Percentiles rank a stretch among this genome's conserved stretches.
phyloP scores from a whole-genome alignment of 1,140 invertebrate genomes.

The Platyura marginata region DNA sequence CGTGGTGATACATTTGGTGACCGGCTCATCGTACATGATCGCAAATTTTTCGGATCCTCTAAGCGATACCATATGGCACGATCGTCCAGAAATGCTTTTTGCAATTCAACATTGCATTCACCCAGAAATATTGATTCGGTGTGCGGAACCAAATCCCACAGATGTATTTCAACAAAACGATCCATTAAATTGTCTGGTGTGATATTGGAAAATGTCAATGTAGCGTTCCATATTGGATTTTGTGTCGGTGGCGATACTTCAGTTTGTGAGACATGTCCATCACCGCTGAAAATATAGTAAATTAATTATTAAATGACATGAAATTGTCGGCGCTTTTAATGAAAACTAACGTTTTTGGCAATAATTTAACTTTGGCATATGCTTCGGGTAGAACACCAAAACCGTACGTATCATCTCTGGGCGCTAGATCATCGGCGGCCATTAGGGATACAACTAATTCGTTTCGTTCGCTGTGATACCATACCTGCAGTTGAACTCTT shows the following conservation, averaged over 20 bases:
- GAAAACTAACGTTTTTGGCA: conserved; percentile 58
- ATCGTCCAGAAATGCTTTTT: conserved; percentile 68
- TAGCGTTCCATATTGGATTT: conserved; percentile 79
- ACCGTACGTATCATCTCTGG: conserved; percentile 51
- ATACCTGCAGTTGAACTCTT: conserved; percentile 66
- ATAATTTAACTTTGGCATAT: conserved; percentile 57
- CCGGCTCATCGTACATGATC: too few species aligned
- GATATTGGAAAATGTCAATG: conserved; percentile 62
- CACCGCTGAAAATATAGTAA: conserved; percentile 33
- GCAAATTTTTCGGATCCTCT: conserved; percentile 52
- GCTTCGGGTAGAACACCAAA: conserved; percentile 59
- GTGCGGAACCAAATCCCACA: conserved; percentile 70
- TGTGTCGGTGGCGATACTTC: conserved; percentile 63
- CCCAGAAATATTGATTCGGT: conserved; percentile 66
- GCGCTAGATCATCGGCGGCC: conserved; percentile 62
- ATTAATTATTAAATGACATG: not conserved
- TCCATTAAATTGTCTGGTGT: conserved; percentile 59
- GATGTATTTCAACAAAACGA: conserved; percentile 60
- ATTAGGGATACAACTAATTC: conserved; percentile 67
- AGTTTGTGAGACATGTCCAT: conserved; percentile 52
- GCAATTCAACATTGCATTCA: conserved; percentile 55
- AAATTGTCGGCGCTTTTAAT: not conserved
- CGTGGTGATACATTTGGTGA: conserved; percentile 59
- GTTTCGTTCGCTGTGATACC: conserved; percentile 62
- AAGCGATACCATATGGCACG: conserved; percentile 73